Conservation (phyloP, 2,888 invertebrate species). For the Calephelis perditalis region DNA sequence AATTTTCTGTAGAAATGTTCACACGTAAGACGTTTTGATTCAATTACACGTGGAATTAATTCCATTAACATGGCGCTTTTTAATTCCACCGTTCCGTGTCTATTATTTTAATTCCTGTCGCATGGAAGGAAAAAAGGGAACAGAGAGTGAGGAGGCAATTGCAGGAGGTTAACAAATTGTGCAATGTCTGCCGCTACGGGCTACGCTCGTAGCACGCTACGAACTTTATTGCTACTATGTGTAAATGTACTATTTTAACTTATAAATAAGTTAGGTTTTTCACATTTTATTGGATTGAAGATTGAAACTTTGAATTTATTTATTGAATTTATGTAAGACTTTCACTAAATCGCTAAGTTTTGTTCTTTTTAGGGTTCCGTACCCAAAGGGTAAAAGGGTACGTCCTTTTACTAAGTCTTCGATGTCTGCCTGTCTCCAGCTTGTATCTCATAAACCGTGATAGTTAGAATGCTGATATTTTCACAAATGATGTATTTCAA, state of each 20-base stretch:
- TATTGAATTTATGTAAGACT: no score
- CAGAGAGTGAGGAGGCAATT: slow-evolving; percentile 46
- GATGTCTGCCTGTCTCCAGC: no score
- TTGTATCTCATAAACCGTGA: no score
- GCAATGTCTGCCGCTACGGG: slow-evolving; percentile 52
- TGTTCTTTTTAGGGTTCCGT: no score
- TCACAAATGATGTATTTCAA: no score
- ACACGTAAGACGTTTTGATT: slow-evolving; percentile 19
- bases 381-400: no score
- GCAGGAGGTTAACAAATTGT: slow-evolving; percentile 67
- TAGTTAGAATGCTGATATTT: no score
- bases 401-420: no score
- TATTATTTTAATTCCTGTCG: slow-evolving; percentile 36
- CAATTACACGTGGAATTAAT: slow-evolving; percentile 34
- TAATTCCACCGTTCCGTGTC: slow-evolving; percentile 26
- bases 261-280: slow-evolving; percentile 7
- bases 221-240: slow-evolving; percentile 59
- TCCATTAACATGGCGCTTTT: slow-evolving; percentile 31
- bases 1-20: slow-evolving; percentile 18
- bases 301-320: no score
- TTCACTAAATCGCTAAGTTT: no score
- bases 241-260: slow-evolving; percentile 51
- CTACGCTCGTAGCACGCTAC: slow-evolving; percentile 53
- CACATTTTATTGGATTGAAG: background rate
- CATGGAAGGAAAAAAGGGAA: slow-evolving; percentile 37